These are phyloP conservation scores for Syngnathus rostellatus DNA, from an alignment of 2,797 vertebrate species.

Conservation along the genomic window DNA sequence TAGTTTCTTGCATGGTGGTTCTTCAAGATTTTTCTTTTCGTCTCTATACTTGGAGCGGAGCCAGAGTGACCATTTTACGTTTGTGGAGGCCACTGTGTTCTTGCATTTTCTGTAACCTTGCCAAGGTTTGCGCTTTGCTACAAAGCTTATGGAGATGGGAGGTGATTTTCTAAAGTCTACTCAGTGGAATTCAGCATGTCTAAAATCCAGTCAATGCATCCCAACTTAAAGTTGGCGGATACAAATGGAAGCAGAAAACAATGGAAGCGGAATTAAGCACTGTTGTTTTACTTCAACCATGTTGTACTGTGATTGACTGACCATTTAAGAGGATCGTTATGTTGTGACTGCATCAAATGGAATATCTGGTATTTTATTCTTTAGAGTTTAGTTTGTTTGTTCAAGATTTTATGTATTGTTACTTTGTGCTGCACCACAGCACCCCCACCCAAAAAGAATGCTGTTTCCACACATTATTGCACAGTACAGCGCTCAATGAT, in stretches of 20 bases:
- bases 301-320: no score
- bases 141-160: not conserved
- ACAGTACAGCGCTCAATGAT: not conserved
- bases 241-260: not conserved
- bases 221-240: not conserved
- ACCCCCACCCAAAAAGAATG: not conserved
- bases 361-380: no score
- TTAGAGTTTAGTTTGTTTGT: no score
- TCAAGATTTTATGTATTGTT: no score
- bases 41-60: not conserved
- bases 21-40: not conserved
- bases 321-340: no score
- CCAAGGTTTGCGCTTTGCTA: not conserved
- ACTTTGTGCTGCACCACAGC: no score
- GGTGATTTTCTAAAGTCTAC: not conserved
- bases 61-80: not conserved
- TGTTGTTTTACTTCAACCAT: no score
- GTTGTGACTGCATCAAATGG: no score
- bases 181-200: not conserved
- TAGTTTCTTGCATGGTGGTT: not conserved
- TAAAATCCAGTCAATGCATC: not conserved
- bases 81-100: not conserved
- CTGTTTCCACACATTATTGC: not conserved
- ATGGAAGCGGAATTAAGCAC: no score
- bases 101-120: not conserved